These are phyloP conservation scores for Indicator indicator DNA, from an alignment of 2,113 vertebrate species.

Conservation along the genomic window DNA sequence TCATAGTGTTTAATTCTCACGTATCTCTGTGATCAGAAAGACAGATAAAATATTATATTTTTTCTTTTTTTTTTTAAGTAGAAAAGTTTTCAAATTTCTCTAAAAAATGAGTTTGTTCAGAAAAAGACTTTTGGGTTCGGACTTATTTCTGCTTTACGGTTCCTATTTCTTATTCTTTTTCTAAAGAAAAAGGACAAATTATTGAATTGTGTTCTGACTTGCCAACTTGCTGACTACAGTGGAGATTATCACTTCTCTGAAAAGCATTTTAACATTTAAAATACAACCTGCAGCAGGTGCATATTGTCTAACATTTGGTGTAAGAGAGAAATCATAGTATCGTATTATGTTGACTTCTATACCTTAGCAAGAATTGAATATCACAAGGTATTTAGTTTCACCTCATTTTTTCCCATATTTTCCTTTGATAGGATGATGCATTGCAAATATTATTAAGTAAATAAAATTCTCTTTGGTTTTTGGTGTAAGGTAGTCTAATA, in stretches of 20 bases:
- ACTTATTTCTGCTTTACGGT: not conserved
- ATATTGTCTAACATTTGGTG: not conserved
- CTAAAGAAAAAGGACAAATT: not conserved
- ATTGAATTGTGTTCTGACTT: slow-evolving; percentile 18
- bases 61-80: not conserved
- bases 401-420: not conserved
- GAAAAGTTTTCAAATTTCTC: not conserved
- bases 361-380: not conserved
- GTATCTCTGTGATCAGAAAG: not conserved
- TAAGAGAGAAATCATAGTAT: not conserved
- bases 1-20: not conserved
- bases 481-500: slow-evolving; percentile 7
- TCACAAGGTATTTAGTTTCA: not conserved
- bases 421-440: not conserved
- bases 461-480: not conserved
- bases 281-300: slow-evolving; percentile 16
- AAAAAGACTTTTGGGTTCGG: not conserved
- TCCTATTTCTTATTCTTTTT: not conserved
- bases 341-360: not conserved
- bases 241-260: slow-evolving; percentile 5
- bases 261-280: slow-evolving; percentile 18
- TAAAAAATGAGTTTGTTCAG: not conserved
- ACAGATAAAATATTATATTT: not conserved
- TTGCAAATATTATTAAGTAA: not conserved
- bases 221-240: not conserved